Base-by-base conservation (phyloP, 2,113 vertebrate species). In the Rutilus rutilus region DNA sequence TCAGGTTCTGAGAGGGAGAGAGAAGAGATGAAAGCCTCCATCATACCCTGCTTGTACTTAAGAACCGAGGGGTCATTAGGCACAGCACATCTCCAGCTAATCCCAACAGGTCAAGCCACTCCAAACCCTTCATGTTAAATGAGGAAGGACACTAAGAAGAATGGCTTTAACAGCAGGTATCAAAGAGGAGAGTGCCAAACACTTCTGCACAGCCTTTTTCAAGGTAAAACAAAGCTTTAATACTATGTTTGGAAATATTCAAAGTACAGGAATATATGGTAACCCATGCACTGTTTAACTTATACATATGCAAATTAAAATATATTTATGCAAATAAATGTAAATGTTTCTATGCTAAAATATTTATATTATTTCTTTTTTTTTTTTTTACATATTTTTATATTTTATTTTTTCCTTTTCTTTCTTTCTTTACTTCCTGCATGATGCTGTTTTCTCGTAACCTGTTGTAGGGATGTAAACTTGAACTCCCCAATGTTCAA, bases 131-230 rank as follows among this genome's bases (percentile, higher is more conserved):
- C 82, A 82, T 8, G 25, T 73, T 60, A 82, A 76, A 81, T 74
- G n/a, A 67, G 47, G 19, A 6, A 36, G 23, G 82, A 82, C 73
- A 73, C 25, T 78, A 85, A 85, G 78, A 69, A 69, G 25, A 39
- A 78, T 4, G 52, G 73, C 45, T 60, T 85, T 62, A 85, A 79
- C 23, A 87, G 83, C 33, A 83, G 62, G 60, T 19, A 59, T 27
- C 81, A 77, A 59, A 71, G 47, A 62, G 9, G 33, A 23, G 5
- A 19, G 0, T 15, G n/a, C 17, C 23, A n/a, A 45, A 30, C 23
- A 21, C 52, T 30, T 19, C 8, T 10, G 52, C 30, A 54, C 11
- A n/a, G 77, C 3, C 21, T 57, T 59, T 78, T 52, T 76, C 25
- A 54, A 30, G 3, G 47, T 52, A 25, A 54, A 54, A 76, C 27